phyloP scores from a whole-genome alignment of 2,888 invertebrate genomes.

The Pachycephus smyrnensis region DNA sequence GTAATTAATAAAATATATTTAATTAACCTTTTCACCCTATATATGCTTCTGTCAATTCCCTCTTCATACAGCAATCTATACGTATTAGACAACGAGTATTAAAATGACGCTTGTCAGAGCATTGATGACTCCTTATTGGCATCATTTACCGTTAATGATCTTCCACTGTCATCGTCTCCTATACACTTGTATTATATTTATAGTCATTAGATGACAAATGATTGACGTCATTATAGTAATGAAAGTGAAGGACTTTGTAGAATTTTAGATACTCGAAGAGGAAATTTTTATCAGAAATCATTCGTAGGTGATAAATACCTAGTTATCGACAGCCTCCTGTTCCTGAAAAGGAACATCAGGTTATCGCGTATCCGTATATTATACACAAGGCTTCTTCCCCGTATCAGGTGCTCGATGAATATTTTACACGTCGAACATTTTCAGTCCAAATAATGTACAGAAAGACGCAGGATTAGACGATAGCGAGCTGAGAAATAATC shows the following conservation, averaged over 20 bases:
- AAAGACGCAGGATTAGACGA: background rate
- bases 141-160: background rate
- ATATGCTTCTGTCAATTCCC: background rate
- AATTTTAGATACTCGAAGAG: background rate
- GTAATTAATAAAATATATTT: background rate
- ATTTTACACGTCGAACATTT: background rate
- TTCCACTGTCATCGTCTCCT: background rate
- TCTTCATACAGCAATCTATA: background rate
- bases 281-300: background rate
- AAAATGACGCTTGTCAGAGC: background rate
- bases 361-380: background rate
- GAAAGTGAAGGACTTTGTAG: background rate
- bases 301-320: background rate
- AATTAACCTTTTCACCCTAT: background rate
- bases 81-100: background rate
- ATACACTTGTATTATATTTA: background rate
- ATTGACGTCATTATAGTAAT: background rate
- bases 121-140: background rate
- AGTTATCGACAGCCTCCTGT: background rate
- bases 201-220: background rate
- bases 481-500: background rate
- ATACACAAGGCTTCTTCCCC: background rate
- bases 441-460: background rate
- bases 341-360: background rate
- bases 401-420: background rate